These are phyloP conservation scores for Pseudopleuronectes americanus DNA, from an alignment of 2,797 vertebrate species.

Conservation along the genomic window DNA sequence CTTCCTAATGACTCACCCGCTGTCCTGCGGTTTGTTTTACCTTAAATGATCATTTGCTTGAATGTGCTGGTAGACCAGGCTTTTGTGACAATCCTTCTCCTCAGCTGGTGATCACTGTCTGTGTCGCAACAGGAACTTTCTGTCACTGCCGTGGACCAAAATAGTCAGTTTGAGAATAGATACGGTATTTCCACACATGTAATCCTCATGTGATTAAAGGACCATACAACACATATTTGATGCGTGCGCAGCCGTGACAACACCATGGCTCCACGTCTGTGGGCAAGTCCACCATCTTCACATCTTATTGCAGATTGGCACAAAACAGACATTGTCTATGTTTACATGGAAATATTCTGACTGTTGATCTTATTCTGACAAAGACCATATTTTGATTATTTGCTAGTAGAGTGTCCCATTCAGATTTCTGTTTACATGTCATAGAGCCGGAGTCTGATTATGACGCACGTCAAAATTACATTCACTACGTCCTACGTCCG, in stretches of 20 bases:
- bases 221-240: background rate
- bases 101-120: slow-evolving; percentile 13
- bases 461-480: too few species aligned
- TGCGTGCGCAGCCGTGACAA: background rate
- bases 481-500: too few species aligned
- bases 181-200: slow-evolving; percentile 19
- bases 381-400: too few species aligned
- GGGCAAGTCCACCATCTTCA: too few species aligned
- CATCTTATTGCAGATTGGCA: too few species aligned
- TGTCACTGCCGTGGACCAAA: slow-evolving; percentile 8
- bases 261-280: too few species aligned
- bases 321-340: too few species aligned
- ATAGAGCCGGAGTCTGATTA: too few species aligned
- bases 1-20: slow-evolving; percentile 16
- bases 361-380: too few species aligned
- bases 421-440: too few species aligned
- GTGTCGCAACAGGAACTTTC: slow-evolving; percentile 8
- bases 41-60: slow-evolving; percentile 18
- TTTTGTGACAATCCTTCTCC: slow-evolving; percentile 21
- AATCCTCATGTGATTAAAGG: slow-evolving; percentile 21
- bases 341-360: too few species aligned
- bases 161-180: slow-evolving; percentile 12
- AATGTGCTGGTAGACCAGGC: slow-evolving; percentile 12
- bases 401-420: too few species aligned
- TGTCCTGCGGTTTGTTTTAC: background rate